Evolutionary conservation across 1,140 invertebrate species (phyloP), one percentile per base, ranked within the genome.

Genomic region (Andrena cerasifolii): DNA sequence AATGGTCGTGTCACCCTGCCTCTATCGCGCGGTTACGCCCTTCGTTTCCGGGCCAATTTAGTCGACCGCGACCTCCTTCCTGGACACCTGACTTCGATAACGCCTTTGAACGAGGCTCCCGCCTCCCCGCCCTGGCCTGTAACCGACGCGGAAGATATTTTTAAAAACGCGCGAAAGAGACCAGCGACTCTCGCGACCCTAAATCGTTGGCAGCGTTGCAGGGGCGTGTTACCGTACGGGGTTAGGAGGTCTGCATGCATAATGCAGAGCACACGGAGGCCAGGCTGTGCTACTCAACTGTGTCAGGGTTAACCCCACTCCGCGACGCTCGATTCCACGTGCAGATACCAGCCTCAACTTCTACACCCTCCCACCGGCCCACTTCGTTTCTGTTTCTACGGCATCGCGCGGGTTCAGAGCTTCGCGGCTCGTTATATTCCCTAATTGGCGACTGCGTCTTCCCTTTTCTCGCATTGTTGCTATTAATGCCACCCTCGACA

Each of bases 251-350:
- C 89, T 84, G 82, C 80, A 88, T 91, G 87, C 88, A 91, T 90
- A 89, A 90, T 90, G 86, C 84, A 90, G 82, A 86, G 56, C 81
- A 65, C 76, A 72, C 67, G 72, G 79, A 86, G 77, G 79, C 84
- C 80, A 84, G 72, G 76, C 82, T 79, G 73, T 79, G 86, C 79
- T 89, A 84, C 85, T 89, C 82, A 89, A 91, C 84, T 89, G 82
- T 91, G 90, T 91, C 90, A 91, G 90, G 90, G 90, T 90, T 91
- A 89, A 81, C 80, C 83, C 71, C 78, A n/a, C 40, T 68, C 49
- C 33, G 12, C 67, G 45, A 53, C 79, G 74, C 75, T 75, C 58
- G 54, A 70, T 85, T 67, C 70, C 70, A 84, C 79, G 75, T 85
- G 79, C 49, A 54, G 72, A 80, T 80, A 78, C 45, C 62, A 72